Evolutionary conservation across 2,797 vertebrate species (phyloP).

Genomic region (Chrysocyon brachyurus): DNA sequence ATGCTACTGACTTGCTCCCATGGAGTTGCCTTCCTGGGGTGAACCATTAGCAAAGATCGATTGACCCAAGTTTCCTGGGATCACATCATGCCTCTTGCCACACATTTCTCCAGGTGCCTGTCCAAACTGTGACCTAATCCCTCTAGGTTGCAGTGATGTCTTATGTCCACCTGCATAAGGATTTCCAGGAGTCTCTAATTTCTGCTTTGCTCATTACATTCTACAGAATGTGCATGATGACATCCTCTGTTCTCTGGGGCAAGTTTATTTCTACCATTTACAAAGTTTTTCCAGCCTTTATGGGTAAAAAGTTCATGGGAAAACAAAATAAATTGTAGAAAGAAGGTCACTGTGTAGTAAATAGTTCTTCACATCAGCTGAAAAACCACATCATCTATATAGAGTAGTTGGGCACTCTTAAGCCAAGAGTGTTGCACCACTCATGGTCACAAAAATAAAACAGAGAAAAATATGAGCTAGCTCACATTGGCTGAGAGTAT

Average conservation of each 20-base stretch:
- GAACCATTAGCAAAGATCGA: background rate
- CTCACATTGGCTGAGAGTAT: background rate
- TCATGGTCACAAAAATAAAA: slow-evolving; percentile 65
- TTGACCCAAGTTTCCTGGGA: background rate
- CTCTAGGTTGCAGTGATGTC: background rate
- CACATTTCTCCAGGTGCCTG: background rate
- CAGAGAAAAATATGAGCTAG: slow-evolving; percentile 42
- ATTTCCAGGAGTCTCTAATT: slow-evolving; percentile 21
- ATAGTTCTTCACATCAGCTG: slow-evolving; percentile 66
- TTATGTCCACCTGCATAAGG: background rate
- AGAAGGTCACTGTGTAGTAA: slow-evolving; percentile 71
- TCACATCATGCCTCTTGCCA: background rate
- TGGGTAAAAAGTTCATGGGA: slow-evolving; percentile 66
- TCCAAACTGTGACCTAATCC: background rate
- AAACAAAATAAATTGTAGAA: slow-evolving; percentile 69
- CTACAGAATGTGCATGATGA: background rate
- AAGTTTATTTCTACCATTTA: slow-evolving; percentile 56
- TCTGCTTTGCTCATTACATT: slow-evolving; percentile 14
- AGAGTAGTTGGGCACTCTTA: slow-evolving; percentile 1
- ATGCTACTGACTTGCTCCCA: background rate
- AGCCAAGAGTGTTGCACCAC: slow-evolving; percentile 57
- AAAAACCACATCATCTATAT: slow-evolving; percentile 56
- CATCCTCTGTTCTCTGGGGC: slow-evolving; percentile 37
- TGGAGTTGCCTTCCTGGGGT: background rate
- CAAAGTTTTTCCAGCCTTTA: slow-evolving; percentile 59